Conservation (phyloP, 1,140 invertebrate genomes). For the Drosophila pallidifrons region DNA sequence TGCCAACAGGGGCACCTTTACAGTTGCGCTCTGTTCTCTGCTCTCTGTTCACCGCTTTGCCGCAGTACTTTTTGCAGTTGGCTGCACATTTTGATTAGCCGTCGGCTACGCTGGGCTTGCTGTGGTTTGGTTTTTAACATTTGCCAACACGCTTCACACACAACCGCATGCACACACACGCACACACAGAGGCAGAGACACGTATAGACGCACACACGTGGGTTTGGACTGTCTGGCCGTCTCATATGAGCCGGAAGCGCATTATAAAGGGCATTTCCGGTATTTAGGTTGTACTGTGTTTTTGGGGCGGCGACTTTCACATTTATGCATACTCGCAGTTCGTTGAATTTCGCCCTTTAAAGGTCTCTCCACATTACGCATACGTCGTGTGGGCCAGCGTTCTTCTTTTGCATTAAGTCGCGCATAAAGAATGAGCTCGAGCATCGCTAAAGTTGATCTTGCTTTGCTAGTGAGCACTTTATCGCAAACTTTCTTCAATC, state of each 20-base stretch:
- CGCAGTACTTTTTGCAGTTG: conserved; percentile 62
- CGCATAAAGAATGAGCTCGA: conserved; percentile 55
- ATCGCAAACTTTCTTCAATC: conserved; percentile 60
- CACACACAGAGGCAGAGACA: background rate
- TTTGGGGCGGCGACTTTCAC: conserved; percentile 5
- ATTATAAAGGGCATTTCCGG: conserved; percentile 81
- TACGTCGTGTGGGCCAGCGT: conserved; percentile 28
- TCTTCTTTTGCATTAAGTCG: background rate
- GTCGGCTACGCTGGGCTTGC: conserved; percentile 43
- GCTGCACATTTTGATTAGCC: conserved; percentile 79
- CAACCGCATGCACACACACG: conserved; percentile 12
- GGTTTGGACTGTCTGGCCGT: conserved; percentile 51
- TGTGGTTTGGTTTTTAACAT: conserved; percentile 65
- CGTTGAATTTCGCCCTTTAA: conserved; percentile 54
- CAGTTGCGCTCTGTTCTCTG: background rate
- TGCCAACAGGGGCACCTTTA: conserved; percentile 36
- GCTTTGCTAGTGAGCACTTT: conserved; percentile 20
- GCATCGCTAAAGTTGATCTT: conserved; percentile 18
- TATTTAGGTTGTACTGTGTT: conserved; percentile 63
- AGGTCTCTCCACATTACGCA: conserved; percentile 17
- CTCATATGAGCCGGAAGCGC: conserved; percentile 76
- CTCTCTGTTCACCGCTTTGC: conserved; percentile 2
- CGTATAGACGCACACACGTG: conserved; percentile 1
- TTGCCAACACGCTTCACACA: conserved; percentile 51
- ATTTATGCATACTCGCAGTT: conserved; percentile 55